Conservation (phyloP, 1,140 invertebrate genomes). For the Druon quercuslanigerum region DNA sequence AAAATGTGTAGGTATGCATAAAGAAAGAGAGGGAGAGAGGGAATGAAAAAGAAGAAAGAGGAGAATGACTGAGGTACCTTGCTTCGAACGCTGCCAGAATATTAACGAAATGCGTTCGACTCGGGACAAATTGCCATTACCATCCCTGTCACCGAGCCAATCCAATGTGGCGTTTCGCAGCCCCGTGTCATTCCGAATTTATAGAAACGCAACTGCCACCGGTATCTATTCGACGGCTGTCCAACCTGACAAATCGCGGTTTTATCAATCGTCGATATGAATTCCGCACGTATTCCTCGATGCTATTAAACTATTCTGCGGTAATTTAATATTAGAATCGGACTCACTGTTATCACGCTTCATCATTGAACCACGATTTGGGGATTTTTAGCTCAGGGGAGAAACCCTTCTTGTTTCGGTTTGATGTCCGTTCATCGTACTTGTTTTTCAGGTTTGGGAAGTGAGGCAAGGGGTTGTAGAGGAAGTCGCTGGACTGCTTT, state of each 20-base stretch:
- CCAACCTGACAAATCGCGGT: conserved; percentile 25
- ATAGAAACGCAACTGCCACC: background rate
- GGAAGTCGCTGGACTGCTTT: too few species aligned
- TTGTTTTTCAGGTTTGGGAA: too few species aligned
- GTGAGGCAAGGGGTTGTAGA: too few species aligned
- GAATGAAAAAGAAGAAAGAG: conserved; percentile 17
- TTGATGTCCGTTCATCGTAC: too few species aligned
- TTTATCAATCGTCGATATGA: conserved; percentile 24
- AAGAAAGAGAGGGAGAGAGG: background rate
- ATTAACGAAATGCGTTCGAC: conserved; percentile 56
- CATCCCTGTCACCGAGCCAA: conserved; percentile 38
- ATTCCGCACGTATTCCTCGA: background rate
- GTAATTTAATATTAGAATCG: too few species aligned
- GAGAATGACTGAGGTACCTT: conserved; percentile 26
- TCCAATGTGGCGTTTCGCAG: conserved; percentile 36
- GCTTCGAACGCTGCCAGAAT: conserved; percentile 45
- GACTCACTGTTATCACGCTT: too few species aligned
- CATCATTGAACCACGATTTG: too few species aligned
- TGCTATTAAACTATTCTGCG: background rate
- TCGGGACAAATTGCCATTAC: conserved; percentile 51
- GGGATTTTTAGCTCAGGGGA: too few species aligned
- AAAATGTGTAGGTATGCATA: background rate
- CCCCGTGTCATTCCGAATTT: background rate
- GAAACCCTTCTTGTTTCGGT: too few species aligned
- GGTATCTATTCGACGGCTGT: conserved; percentile 32